Conservation (phyloP, 2,113 vertebrate genomes). For the Clarias batrachus region DNA sequence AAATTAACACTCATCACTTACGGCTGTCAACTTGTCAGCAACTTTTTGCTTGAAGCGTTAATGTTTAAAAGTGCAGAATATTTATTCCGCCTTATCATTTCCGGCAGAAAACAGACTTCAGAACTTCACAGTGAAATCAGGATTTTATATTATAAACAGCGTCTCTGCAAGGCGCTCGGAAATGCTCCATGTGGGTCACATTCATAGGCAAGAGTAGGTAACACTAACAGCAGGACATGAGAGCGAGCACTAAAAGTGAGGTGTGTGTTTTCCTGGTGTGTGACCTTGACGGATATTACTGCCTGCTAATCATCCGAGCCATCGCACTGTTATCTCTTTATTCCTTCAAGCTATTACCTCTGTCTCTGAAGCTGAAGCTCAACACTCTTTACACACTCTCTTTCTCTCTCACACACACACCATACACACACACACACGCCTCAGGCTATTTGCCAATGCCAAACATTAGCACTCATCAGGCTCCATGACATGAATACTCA, state of each 20-base stretch:
- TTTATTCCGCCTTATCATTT: conserved; percentile 10
- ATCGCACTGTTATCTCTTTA: conserved; percentile 34
- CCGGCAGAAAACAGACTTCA: neutral
- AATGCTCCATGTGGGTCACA: neutral
- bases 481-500: conserved; percentile 38
- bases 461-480: conserved; percentile 45
- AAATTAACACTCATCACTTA: neutral
- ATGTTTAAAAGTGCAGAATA: neutral
- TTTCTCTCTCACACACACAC: neutral
- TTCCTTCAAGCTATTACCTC: conserved; percentile 23
- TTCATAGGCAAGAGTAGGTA: neutral
- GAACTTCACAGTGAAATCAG: neutral
- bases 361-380: conserved; percentile 18
- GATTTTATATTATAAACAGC: neutral
- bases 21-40: neutral
- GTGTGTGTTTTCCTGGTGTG: conserved; percentile 8
- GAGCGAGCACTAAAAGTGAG: neutral
- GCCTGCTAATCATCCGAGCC: conserved; percentile 38
- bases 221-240: neutral
- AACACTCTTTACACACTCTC: neutral
- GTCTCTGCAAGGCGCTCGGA: neutral
- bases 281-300: conserved; percentile 39
- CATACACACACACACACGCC: conserved; percentile 6
- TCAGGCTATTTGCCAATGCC: conserved; percentile 38
- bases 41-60: neutral